Percentiles rank a stretch among this genome's conserved stretches.
These are phyloP conservation scores for Cryptus viduatorius DNA, from an alignment of 2,888 invertebrate genomes.

Conservation along the genomic window DNA sequence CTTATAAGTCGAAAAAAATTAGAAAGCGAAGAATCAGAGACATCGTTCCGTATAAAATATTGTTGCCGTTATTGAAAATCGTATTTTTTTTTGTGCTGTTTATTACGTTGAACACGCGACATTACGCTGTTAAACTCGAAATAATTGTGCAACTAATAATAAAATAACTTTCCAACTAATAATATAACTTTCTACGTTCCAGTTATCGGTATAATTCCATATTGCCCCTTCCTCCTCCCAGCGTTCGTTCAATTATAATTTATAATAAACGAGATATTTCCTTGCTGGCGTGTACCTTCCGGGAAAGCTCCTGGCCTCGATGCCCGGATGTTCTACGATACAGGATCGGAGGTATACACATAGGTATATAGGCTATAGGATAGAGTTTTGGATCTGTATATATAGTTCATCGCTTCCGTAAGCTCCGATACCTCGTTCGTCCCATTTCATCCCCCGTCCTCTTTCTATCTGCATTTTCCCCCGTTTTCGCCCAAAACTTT, in stretches of 20 bases:
- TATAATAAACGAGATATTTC: slow-evolving; percentile 65
- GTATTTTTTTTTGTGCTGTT: background rate
- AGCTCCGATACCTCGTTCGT: slow-evolving; percentile 48
- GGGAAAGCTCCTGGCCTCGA: slow-evolving; percentile 47
- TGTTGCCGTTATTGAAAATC: background rate
- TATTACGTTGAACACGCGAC: background rate
- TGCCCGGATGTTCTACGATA: slow-evolving; percentile 54
- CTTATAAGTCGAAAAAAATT: background rate
- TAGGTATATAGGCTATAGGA: slow-evolving; percentile 41
- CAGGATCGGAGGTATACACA: background rate
- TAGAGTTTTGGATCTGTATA: slow-evolving; percentile 46
- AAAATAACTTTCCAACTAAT: slow-evolving; percentile 29
- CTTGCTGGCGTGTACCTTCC: slow-evolving; percentile 50
- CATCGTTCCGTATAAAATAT: background rate
- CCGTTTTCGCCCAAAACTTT: slow-evolving; percentile 49
- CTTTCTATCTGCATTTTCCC: background rate
- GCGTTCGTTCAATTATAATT: slow-evolving; percentile 69
- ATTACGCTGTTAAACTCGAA: background rate
- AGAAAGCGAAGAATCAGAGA: background rate
- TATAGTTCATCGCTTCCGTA: slow-evolving; percentile 55
- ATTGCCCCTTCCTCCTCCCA: background rate
- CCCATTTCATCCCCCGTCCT: slow-evolving; percentile 11
- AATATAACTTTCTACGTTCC: slow-evolving; percentile 46
- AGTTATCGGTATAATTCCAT: background rate
- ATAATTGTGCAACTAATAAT: slow-evolving; percentile 28